A percentile compares a stretch with the other conserved stretches of the same genome.
These are phyloP conservation scores for Cinara cedri DNA, from an alignment of 2,888 invertebrate species.

Conservation along the genomic window DNA sequence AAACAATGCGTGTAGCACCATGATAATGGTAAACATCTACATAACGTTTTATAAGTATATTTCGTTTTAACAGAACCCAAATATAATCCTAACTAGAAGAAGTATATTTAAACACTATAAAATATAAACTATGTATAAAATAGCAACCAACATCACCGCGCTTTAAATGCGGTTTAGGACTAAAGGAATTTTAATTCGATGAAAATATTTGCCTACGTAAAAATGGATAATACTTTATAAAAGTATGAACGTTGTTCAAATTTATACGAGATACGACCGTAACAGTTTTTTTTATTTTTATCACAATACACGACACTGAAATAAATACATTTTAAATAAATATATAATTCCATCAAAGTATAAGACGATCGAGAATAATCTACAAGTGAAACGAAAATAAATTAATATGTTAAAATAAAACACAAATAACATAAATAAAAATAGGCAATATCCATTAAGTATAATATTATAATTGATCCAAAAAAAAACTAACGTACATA, in stretches of 20 bases:
- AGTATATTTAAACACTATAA: conserved; percentile 19
- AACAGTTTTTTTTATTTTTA: no score
- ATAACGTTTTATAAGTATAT: not conserved
- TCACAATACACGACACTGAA: no score
- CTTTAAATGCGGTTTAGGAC: not conserved
- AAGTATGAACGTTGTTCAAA: not conserved
- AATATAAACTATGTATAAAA: conserved; percentile 11
- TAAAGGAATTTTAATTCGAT: conserved; percentile 7
- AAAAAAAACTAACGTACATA: no score
- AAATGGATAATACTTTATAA: not conserved
- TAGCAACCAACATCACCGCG: not conserved
- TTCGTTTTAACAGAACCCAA: conserved; percentile 5
- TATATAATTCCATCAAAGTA: no score
- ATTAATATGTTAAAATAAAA: no score
- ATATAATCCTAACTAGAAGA: not conserved
- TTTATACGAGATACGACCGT: not conserved
- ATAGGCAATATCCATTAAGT: no score
- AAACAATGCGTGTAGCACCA: not conserved
- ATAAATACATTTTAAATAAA: no score
- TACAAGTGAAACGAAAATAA: no score
- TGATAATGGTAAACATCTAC: not conserved
- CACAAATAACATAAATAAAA: no score
- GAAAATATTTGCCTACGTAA: not conserved
- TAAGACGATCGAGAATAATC: no score
- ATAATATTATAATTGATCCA: no score